A percentile compares a stretch with the other conserved stretches of the same genome.
phyloP scores from a whole-genome alignment of 2,113 vertebrate genomes.

The Mesoclemmys tuberculata region DNA sequence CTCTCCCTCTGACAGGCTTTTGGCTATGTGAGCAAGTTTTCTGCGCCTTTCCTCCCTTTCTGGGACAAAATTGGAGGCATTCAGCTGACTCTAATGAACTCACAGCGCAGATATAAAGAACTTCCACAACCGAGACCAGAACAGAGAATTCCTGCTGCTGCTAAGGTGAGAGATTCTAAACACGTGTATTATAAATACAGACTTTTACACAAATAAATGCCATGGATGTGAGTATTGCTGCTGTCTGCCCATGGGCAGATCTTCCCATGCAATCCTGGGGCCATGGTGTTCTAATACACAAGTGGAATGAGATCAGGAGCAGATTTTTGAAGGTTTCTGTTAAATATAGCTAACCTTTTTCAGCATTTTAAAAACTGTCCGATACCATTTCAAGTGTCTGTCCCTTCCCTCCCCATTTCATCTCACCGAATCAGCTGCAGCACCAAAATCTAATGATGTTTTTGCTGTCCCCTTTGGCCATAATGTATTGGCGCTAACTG shows the following conservation, averaged over 20 bases:
- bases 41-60: neutral
- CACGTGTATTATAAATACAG: neutral
- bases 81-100: neutral
- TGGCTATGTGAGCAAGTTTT: neutral
- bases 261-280: neutral
- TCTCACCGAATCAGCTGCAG: neutral
- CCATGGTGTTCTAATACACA: neutral
- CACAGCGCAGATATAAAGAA: fast-evolving
- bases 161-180: neutral
- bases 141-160: fast-evolving
- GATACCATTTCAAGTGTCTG: neutral
- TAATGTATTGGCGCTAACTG: no score
- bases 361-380: neutral
- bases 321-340: neutral
- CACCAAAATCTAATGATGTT: neutral
- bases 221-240: fast-evolving
- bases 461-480: neutral
- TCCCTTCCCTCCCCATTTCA: neutral
- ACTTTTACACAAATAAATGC: neutral
- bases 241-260: fast-evolving
- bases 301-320: neutral
- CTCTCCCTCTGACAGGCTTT: neutral
- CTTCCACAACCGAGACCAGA: fast-evolving
- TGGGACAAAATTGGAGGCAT: neutral
- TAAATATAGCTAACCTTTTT: neutral